phyloP scores from a whole-genome alignment of 2,888 invertebrate species.

The Drosophila falleni region DNA sequence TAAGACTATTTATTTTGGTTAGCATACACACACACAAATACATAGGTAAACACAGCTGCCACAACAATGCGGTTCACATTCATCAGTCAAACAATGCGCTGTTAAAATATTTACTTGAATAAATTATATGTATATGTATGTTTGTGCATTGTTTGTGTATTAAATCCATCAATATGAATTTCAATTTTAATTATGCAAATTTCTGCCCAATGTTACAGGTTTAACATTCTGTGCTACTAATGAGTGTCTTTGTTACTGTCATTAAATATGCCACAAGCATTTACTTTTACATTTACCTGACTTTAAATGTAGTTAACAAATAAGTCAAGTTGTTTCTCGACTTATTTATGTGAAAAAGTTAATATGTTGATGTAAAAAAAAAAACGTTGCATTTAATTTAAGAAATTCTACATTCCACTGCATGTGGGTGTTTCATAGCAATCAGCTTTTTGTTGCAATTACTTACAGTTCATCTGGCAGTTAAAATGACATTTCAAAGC shows the following conservation, averaged over 20 bases:
- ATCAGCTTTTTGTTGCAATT: constrained; percentile 35
- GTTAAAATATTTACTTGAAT: constrained; percentile 64
- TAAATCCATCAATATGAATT: constrained; percentile 47
- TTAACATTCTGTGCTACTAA: constrained; percentile 20
- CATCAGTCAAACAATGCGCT: constrained; percentile 57
- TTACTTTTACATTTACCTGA: background rate
- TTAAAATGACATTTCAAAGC: constrained; percentile 52
- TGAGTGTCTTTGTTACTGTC: constrained; percentile 19
- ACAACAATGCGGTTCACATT: constrained; percentile 56
- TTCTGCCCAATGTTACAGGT: background rate
- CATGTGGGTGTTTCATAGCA: constrained; percentile 10
- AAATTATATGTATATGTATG: constrained; percentile 36
- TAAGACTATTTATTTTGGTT: constrained; percentile 38
- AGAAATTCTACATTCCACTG: background rate
- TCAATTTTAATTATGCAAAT: constrained; percentile 49
- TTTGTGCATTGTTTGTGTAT: background rate
- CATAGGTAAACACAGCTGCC: constrained; percentile 24
- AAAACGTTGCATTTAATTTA: background rate
- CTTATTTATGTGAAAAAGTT: background rate
- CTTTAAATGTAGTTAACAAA: background rate
- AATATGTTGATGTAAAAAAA: background rate
- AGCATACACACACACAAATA: constrained; percentile 11
- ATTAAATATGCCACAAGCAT: background rate
- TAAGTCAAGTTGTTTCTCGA: background rate
- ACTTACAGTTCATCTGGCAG: constrained; percentile 43